Conservation (phyloP, 2,888 invertebrate genomes). For the Lithophane leautieri region DNA sequence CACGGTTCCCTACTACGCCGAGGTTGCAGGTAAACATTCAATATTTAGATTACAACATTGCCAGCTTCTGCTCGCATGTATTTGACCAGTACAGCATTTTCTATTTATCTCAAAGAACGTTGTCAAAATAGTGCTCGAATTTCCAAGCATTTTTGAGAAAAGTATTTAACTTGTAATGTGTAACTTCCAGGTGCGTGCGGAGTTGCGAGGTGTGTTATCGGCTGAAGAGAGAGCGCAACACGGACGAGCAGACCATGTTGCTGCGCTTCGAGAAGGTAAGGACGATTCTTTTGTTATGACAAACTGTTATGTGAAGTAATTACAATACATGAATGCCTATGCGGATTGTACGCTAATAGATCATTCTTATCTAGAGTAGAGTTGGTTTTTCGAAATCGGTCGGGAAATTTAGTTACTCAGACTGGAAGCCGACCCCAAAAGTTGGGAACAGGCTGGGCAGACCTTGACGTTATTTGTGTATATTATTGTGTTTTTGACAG, state of each 20-base stretch:
- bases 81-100: too few relatives aligned
- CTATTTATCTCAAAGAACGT: too few relatives aligned
- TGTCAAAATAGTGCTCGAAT: background rate
- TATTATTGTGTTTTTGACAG: background rate
- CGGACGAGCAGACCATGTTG: slow-evolving; percentile 81
- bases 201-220: slow-evolving; percentile 81
- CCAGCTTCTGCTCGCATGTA: too few relatives aligned
- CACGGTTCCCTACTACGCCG: slow-evolving; percentile 78
- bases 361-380: background rate
- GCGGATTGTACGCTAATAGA: background rate
- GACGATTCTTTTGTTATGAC: too few relatives aligned
- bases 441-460: background rate
- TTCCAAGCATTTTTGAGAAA: background rate
- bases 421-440: background rate
- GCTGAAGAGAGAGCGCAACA: slow-evolving; percentile 75
- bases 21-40: slow-evolving; percentile 74
- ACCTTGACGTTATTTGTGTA: too few relatives aligned
- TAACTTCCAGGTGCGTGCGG: slow-evolving; percentile 80
- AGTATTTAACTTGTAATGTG: background rate
- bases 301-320: background rate
- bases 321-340: background rate
- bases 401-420: background rate
- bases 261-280: slow-evolving; percentile 80
- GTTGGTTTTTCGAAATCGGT: too few relatives aligned
- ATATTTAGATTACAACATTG: background rate